Evolutionary conservation across 2,797 vertebrate species (phyloP), one percentile per base, ranked within the genome.

Genomic region (Acomys russatus): DNA sequence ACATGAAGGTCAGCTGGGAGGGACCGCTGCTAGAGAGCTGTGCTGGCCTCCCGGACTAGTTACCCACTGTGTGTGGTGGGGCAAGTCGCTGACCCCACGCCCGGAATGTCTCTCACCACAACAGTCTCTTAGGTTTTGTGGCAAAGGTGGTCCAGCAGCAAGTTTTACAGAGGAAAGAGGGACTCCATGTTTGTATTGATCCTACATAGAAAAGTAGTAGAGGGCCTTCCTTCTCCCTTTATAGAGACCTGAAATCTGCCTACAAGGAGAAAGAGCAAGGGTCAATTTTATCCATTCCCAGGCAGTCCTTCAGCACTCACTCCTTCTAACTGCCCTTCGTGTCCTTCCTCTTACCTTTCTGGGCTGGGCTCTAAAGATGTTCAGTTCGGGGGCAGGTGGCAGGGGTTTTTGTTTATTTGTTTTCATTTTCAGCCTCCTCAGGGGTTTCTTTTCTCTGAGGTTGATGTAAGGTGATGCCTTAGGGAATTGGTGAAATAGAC

Each of bases 1-100:
- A 63, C 20, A 18, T 68, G 80, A 70, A 71, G 64, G 59, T 92
- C 84, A 74, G 70, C 59, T 92, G 44, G 49, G 85, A 92, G 83
- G 76, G 70, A 51, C 33, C 70, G 59, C 70, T 89, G 89, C 0
- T 30, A 76, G 78, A 90, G 20, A 61, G 91, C 44, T 82, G n/a
- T n/a, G 25, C 44, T 70, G 73, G 35, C 25, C 66, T 49, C 59
- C 59, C 63, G 80, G 56, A 76, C n/a, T 71, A 35, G 56, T 64
- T n/a, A 44, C 74, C 80, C 78, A 30, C 38, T 22, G 0, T 56
- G 25, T 0, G 90, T 15, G 30, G 22, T n/a, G 14, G 59, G 30
- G 15, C 64, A 59, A 89, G 88, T 54, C 76, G 44, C 9, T 68
- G 25, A 38, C 30, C 23, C 88, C 64, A 17, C 61, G 54, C 38